Conservation (phyloP, 2,888 invertebrate species). For the Mesorhabditis belari region DNA sequence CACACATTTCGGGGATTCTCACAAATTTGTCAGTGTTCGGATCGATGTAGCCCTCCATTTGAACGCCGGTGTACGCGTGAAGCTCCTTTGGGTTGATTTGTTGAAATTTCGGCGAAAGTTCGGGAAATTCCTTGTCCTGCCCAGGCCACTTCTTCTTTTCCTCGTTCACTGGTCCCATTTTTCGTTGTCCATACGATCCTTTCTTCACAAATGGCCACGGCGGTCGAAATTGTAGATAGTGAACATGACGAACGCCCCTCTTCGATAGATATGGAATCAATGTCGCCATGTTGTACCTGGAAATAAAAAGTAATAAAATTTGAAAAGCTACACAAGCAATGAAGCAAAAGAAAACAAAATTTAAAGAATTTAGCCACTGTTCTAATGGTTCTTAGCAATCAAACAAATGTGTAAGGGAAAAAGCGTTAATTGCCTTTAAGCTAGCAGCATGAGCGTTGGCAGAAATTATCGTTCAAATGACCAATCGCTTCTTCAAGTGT, state of each 20-base stretch:
- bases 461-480: no score
- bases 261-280: neutral
- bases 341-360: no score
- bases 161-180: slow-evolving; percentile 41
- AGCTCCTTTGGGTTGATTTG: slow-evolving; percentile 37
- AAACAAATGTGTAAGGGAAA: no score
- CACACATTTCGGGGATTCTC: slow-evolving; percentile 77
- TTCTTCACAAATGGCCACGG: slow-evolving; percentile 52
- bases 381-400: no score
- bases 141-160: slow-evolving; percentile 48
- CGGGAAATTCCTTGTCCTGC: slow-evolving; percentile 46
- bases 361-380: no score
- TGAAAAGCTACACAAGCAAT: no score
- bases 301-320: no score
- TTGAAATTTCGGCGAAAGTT: slow-evolving; percentile 41
- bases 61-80: slow-evolving; percentile 42
- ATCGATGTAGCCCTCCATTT: slow-evolving; percentile 40
- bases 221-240: slow-evolving; percentile 33
- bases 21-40: slow-evolving; percentile 45
- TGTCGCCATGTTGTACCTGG: no score
- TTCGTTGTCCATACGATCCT: slow-evolving; percentile 40
- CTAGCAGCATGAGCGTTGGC: no score
- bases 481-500: no score
- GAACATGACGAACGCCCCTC: slow-evolving; percentile 39
- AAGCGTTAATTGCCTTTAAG: no score